Percentiles rank a stretch among this genome's conserved stretches.
These are phyloP conservation scores for Meteorus cinctellus DNA, from an alignment of 2,888 invertebrate genomes.

Conservation along the genomic window DNA sequence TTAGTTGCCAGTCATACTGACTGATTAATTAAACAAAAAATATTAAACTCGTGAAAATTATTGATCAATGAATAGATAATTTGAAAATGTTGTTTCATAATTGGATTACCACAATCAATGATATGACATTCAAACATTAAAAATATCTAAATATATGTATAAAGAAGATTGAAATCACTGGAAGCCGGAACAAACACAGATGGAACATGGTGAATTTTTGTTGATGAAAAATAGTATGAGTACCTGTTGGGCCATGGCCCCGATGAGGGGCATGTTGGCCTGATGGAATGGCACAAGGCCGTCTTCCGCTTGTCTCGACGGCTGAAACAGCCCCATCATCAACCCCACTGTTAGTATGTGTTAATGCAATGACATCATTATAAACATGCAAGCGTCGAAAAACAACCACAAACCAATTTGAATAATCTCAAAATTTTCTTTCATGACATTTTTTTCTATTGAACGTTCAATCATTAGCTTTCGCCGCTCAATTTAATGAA, in stretches of 20 bases:
- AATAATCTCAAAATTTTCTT: neutral
- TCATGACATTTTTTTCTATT: neutral
- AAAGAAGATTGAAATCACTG: constrained; percentile 36
- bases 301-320: constrained; percentile 77
- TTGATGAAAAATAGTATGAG: constrained; percentile 58
- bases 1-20: constrained; percentile 4
- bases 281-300: constrained; percentile 77
- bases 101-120: neutral
- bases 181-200: constrained; percentile 60
- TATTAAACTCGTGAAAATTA: neutral
- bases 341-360: constrained; percentile 67
- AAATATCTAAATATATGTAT: constrained; percentile 26
- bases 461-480: neutral
- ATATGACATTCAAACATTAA: neutral
- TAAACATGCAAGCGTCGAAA: constrained; percentile 57
- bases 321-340: constrained; percentile 73
- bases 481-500: neutral
- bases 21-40: neutral
- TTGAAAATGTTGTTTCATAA: neutral
- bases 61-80: neutral
- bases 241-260: constrained; percentile 74
- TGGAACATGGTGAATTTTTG: constrained; percentile 60
- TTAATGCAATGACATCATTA: constrained; percentile 62
- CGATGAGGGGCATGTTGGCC: constrained; percentile 80
- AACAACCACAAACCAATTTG: constrained; percentile 47